Evolutionary conservation across 2,797 vertebrate genomes (phyloP), one percentile per base, ranked within the genome.

Genomic region (Alca torda): DNA sequence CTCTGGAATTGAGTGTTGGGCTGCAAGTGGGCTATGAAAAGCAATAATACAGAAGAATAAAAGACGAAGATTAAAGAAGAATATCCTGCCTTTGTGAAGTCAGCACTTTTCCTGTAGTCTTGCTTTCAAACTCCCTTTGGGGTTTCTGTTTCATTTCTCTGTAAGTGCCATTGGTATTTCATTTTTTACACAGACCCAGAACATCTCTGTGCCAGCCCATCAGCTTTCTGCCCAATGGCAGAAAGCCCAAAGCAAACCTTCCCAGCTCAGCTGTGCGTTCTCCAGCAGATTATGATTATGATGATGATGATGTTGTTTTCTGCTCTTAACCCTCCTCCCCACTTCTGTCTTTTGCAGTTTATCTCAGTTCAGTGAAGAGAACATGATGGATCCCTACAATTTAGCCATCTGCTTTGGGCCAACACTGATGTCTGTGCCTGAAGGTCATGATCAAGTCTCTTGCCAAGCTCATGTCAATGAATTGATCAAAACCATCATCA

Each of bases 381-480:
- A 99, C 97, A 99, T 99, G 99, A 99, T 99, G 99, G 99, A 99
- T 97, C 99, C 99, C 96, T 99, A 99, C 98, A 99, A 99, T 95
- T 98, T 99, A 92, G 99, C 99, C 98, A 99, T 99, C 98, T 99
- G 99, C 96, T 99, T 99, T 5, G 99, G 99, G 64, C 99, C 99
- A 93, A 99, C 99, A 0, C 98, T 99, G 94, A 99, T 99, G 99
- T 99, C 99, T 3, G 99, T 99, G 88, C 99, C 99, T 1, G 99
- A 99, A 95, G 98, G 99, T 78, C 98, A 99, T 0, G 99, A 99
- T 98, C 99, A 99, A 98, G 99, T 99, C 82, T 99, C 99, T 59
- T 99, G 99, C 98, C 99, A 99, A 98, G 99, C 99, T 59, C 99
- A 99, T 23, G 99, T 99, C 97, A 99, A 99, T 23, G 99, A 99